phyloP scores from a whole-genome alignment of 2,888 invertebrate genomes.

The Aleiodes testaceus region DNA sequence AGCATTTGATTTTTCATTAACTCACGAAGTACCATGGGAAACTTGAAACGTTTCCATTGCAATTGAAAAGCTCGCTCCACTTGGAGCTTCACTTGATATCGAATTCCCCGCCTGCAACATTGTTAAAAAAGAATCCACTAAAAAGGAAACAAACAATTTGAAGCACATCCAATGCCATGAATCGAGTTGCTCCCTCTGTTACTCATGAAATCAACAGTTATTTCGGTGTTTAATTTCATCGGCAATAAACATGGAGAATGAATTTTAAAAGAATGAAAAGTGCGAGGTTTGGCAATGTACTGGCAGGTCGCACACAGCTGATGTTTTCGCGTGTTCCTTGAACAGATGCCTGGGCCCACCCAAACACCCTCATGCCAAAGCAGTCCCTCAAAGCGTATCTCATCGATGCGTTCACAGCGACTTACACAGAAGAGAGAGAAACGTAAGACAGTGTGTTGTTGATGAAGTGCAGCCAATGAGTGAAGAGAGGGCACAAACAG shows the following conservation, averaged over 20 bases:
- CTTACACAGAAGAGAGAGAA: background rate
- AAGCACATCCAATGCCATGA: background rate
- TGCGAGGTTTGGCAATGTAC: background rate
- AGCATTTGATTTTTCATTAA: no score
- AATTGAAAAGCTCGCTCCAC: no score
- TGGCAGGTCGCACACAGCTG: conserved; percentile 58
- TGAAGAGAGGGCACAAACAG: conserved; percentile 18
- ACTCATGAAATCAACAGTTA: conserved; percentile 24
- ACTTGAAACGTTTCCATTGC: no score
- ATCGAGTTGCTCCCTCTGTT: background rate
- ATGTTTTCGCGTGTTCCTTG: conserved; percentile 64
- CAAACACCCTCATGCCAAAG: conserved; percentile 48
- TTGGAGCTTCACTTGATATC: no score
- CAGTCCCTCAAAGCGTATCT: conserved; percentile 21
- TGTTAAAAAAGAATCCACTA: background rate
- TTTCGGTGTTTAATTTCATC: conserved; percentile 53
- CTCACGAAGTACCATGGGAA: no score
- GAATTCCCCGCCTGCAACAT: no score
- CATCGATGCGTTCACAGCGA: conserved; percentile 10
- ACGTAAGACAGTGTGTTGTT: background rate
- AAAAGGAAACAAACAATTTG: background rate
- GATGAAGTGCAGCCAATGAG: background rate
- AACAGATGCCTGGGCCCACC: conserved; percentile 61
- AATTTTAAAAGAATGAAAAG: conserved; percentile 11
- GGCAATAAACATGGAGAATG: conserved; percentile 51